These are phyloP conservation scores for Eubasilissa regina DNA, from an alignment of 1,140 invertebrate genomes.

Conservation along the genomic window DNA sequence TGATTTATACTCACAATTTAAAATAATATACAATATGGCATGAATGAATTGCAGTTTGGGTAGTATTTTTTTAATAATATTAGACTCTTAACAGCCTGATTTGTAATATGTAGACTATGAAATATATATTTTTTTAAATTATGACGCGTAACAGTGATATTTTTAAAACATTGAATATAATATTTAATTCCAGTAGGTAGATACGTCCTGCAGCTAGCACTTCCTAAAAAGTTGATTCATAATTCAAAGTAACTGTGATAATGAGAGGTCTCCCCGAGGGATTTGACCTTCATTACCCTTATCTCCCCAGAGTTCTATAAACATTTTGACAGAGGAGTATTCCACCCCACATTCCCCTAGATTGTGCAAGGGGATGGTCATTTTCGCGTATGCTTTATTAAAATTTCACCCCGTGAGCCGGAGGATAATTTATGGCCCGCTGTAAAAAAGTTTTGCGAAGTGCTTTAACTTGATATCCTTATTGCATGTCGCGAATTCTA, in stretches of 20 bases:
- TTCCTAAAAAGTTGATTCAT: constrained; percentile 58
- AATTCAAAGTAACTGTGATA: constrained; percentile 60
- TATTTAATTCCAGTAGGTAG: too few relatives aligned
- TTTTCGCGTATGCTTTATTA: constrained; percentile 57
- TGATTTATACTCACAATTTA: too few relatives aligned
- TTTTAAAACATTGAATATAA: too few relatives aligned
- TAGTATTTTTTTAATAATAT: too few relatives aligned
- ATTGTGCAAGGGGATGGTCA: constrained; percentile 43
- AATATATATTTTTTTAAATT: too few relatives aligned
- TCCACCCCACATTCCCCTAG: constrained; percentile 12
- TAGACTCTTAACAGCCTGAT: too few relatives aligned
- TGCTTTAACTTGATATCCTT: constrained; percentile 46
- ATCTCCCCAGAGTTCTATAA: constrained; percentile 60
- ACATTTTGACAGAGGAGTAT: constrained; percentile 58
- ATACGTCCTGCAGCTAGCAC: background rate
- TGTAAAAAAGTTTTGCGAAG: constrained; percentile 57
- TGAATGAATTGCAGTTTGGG: too few relatives aligned
- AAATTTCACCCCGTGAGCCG: constrained; percentile 51
- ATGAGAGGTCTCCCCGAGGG: constrained; percentile 58
- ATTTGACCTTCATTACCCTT: constrained; percentile 60
- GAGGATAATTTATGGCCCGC: constrained; percentile 51
- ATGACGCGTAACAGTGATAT: too few relatives aligned
- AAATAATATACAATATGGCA: too few relatives aligned
- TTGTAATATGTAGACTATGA: too few relatives aligned
- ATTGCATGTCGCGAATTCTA: constrained; percentile 38